Conservation (phyloP, 2,888 invertebrate genomes). For the Calameuta idolon region DNA sequence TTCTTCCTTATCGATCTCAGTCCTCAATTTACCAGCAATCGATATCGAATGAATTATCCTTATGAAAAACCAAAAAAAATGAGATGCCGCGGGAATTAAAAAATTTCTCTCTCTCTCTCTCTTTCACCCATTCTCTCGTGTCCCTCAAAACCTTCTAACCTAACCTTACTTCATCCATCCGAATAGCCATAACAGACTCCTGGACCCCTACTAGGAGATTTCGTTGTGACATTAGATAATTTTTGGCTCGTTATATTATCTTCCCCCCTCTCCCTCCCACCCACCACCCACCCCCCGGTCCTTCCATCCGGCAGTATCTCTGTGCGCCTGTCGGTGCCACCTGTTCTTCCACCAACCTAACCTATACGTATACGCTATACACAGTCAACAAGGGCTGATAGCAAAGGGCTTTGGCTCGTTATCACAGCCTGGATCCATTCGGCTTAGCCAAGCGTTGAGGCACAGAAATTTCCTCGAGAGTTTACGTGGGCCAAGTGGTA, state of each 20-base stretch:
- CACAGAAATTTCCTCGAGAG: background rate
- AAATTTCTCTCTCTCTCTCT: background rate
- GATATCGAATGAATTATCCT: background rate
- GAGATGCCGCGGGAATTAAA: background rate
- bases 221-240: background rate
- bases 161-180: background rate
- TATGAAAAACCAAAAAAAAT: background rate
- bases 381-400: background rate
- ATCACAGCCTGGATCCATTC: slow-evolving; percentile 13
- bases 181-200: background rate
- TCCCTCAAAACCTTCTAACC: background rate
- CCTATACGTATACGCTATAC: background rate
- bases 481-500: background rate
- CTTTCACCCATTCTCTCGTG: background rate
- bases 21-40: background rate
- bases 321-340: background rate
- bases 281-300: background rate
- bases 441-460: background rate
- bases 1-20: background rate
- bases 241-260: background rate
- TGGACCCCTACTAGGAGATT: background rate
- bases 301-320: background rate
- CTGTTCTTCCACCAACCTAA: no score
- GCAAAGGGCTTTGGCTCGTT: slow-evolving; percentile 7
- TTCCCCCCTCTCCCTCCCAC: background rate